Evolutionary conservation across 2,113 vertebrate genomes (phyloP).

Genomic region (Electrona antarctica): DNA sequence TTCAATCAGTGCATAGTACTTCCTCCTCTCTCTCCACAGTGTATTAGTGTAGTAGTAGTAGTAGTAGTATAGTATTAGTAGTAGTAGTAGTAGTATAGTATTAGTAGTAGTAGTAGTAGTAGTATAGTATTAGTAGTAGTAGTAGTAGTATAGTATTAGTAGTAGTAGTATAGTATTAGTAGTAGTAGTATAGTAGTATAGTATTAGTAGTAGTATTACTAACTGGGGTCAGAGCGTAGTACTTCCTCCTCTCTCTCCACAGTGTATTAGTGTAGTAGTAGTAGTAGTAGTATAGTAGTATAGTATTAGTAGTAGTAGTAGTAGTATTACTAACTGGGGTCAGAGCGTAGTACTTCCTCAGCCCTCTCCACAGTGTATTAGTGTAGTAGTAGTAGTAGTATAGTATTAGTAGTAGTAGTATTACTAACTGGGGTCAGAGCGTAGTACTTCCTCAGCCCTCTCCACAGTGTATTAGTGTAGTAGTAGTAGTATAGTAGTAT

Average conservation of each 20-base stretch:
- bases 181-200: background rate
- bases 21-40: no score
- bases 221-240: no score
- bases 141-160: background rate
- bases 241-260: no score
- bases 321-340: conserved; percentile 87
- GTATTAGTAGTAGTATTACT: background rate
- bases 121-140: no score
- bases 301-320: background rate
- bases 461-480: no score
- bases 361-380: conserved; percentile 91
- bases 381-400: background rate
- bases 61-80: background rate
- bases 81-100: no score
- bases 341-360: conserved; percentile 82
- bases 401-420: background rate
- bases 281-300: background rate
- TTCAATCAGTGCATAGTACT: no score
- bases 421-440: conserved; percentile 83
- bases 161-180: background rate
- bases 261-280: background rate
- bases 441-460: conserved; percentile 85
- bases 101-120: no score
- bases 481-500: no score
- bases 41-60: no score